Conservation (phyloP, 1,140 invertebrate species). For the Lasaia peninsularis region DNA sequence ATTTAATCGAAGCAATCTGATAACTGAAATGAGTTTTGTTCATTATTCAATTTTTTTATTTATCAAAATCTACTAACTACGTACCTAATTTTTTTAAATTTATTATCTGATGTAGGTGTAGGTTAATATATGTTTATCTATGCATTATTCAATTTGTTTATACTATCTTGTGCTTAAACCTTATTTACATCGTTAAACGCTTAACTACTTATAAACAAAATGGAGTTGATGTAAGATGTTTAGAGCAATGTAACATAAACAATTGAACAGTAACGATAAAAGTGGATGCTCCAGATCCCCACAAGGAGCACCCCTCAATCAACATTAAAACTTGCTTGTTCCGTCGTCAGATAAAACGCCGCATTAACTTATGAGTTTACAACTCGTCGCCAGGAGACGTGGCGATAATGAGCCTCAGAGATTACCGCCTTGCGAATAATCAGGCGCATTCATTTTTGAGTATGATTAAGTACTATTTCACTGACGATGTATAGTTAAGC, state of each 20-base stretch:
- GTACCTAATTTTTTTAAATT: no score
- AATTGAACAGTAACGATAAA: slow-evolving; percentile 13
- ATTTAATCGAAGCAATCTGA: no score
- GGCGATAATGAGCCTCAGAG: slow-evolving; percentile 3
- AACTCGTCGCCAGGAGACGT: slow-evolving; percentile 6
- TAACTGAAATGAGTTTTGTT: no score
- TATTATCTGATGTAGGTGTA: no score
- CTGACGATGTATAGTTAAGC: background rate
- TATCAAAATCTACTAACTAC: no score
- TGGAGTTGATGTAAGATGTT: background rate
- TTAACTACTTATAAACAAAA: no score
- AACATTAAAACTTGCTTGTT: slow-evolving; percentile 11
- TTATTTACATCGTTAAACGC: no score
- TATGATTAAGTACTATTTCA: slow-evolving; percentile 1
- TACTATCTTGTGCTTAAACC: no score
- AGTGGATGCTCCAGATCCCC: slow-evolving; percentile 3
- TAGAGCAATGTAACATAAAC: slow-evolving; percentile 6
- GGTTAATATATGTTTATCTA: no score
- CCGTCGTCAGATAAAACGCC: slow-evolving; percentile 3
- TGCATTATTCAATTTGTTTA: no score
- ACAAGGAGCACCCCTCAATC: slow-evolving; percentile 5
- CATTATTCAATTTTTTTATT: no score
- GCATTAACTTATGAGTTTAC: slow-evolving; percentile 13
- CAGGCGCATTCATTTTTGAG: background rate
- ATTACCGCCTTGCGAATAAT: slow-evolving; percentile 8